Percentiles rank a stretch among this genome's conserved stretches.
These are phyloP conservation scores for Rhinichthys klamathensis DNA, from an alignment of 2,113 vertebrate genomes.

Conservation along the genomic window DNA sequence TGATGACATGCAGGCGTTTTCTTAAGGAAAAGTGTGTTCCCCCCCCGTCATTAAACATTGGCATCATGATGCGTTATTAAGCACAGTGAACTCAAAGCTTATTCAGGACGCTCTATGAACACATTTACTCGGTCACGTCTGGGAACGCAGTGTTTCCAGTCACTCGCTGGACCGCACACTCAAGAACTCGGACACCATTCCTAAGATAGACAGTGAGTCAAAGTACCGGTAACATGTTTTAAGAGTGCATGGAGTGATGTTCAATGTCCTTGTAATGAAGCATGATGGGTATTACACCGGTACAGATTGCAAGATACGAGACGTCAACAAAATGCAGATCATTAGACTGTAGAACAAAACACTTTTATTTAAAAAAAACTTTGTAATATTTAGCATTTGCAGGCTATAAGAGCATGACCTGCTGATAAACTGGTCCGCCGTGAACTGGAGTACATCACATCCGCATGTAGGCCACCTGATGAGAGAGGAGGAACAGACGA, in stretches of 20 bases:
- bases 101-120: background rate
- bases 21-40: constrained; percentile 14
- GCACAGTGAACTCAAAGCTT: constrained; percentile 7
- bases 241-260: background rate
- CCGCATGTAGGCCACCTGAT: constrained; percentile 30
- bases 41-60: background rate
- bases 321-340: background rate
- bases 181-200: background rate
- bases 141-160: constrained; percentile 3
- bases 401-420: no score
- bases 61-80: constrained; percentile 24
- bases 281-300: background rate
- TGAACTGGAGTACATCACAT: background rate
- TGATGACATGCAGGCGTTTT: constrained; percentile 3
- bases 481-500: background rate
- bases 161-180: background rate
- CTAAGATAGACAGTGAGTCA: background rate
- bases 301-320: background rate
- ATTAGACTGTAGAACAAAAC: background rate
- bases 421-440: background rate
- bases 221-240: background rate
- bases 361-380: background rate
- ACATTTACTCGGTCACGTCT: background rate
- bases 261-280: background rate
- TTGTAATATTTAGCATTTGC: background rate